Percentiles rank a stretch among this genome's conserved stretches.
These are phyloP conservation scores for Acinonyx jubatus DNA, from an alignment of 2,113 vertebrate genomes.

Conservation along the genomic window DNA sequence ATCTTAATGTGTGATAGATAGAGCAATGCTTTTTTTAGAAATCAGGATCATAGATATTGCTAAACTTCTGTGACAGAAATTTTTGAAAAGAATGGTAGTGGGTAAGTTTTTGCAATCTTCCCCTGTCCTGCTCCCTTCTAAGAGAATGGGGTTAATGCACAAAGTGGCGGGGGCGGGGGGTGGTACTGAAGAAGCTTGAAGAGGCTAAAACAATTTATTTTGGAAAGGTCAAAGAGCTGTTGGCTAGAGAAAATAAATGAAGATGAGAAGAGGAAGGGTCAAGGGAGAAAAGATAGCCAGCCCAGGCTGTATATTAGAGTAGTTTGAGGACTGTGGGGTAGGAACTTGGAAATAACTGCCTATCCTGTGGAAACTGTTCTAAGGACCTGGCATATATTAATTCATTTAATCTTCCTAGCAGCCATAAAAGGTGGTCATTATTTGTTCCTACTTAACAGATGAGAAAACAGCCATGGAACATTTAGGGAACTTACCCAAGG, in stretches of 20 bases:
- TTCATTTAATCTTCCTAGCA: neutral
- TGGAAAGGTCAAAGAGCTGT: neutral
- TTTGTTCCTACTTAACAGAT: neutral
- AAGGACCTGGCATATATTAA: neutral
- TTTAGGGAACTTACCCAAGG: neutral
- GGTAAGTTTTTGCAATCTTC: neutral
- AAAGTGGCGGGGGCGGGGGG: neutral
- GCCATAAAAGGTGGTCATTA: neutral
- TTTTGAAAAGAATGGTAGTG: neutral
- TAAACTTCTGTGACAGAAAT: neutral
- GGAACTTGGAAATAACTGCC: neutral
- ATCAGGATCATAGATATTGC: neutral
- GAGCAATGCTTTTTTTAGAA: neutral
- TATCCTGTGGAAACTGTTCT: neutral
- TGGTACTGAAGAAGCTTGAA: neutral
- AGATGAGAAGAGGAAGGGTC: neutral
- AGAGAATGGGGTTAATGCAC: neutral
- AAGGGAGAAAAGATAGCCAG: neutral
- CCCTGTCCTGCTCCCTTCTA: neutral
- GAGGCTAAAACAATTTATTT: neutral
- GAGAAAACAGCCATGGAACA: neutral
- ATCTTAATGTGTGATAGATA: neutral
- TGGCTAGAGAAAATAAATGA: slow-evolving; percentile 16
- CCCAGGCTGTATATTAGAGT: neutral
- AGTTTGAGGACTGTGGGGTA: neutral